phyloP scores from a whole-genome alignment of 2,888 invertebrate species.

The Chydorus sphaericus region DNA sequence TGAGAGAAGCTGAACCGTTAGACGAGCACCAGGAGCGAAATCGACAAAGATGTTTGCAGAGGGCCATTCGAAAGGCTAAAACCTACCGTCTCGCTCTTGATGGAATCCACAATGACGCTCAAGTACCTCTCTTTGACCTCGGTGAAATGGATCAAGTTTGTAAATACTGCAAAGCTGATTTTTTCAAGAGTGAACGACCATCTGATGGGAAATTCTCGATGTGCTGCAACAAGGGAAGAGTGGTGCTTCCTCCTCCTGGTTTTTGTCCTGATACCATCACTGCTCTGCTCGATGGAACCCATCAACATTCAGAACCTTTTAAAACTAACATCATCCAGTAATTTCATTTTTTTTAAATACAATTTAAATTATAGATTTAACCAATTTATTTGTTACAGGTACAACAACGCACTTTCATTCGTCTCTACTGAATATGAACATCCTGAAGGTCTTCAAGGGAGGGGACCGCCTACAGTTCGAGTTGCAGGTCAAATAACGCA shows the following conservation, averaged over 20 bases:
- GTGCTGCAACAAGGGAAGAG: slow-evolving; percentile 18
- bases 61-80: no score
- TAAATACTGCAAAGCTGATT: slow-evolving; percentile 2
- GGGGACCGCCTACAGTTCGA: slow-evolving; percentile 18
- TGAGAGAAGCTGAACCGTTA: no score
- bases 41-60: no score
- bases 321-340: neutral
- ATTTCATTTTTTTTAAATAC: no score
- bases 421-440: slow-evolving; percentile 19
- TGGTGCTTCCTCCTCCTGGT: slow-evolving; percentile 4
- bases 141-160: neutral
- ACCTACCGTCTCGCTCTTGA: no score
- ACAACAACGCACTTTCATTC: slow-evolving; percentile 19
- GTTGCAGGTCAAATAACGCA: slow-evolving; percentile 20
- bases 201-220: slow-evolving; percentile 7
- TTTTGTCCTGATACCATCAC: slow-evolving; percentile 8
- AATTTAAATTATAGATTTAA: no score
- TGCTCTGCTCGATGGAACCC: neutral
- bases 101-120: no score
- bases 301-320: neutral
- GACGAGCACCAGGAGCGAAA: no score
- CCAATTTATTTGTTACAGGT: no score
- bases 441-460: slow-evolving; percentile 4
- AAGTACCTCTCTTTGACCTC: no score
- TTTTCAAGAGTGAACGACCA: slow-evolving; percentile 14